Percentiles rank a stretch among this genome's conserved stretches.
Conservation (phyloP, 2,113 vertebrate species). For the Mesembrinibis cayennensis region DNA sequence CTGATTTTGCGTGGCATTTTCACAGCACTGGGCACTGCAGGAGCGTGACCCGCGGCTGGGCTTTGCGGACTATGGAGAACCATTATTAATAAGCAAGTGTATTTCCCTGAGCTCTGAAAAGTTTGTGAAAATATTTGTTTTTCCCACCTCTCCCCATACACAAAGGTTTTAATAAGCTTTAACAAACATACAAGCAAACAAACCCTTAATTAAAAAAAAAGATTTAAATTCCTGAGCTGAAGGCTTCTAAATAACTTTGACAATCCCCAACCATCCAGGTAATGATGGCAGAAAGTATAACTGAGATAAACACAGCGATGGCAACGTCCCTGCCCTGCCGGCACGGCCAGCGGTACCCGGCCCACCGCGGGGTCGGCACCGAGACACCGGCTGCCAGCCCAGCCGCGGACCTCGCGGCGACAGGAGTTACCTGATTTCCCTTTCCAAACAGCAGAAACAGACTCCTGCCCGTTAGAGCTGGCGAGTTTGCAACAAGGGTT, state of each 20-base stretch:
- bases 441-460: neutral
- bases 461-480: neutral
- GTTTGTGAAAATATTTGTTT: neutral
- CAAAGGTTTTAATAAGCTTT: slow-evolving; percentile 21
- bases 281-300: neutral
- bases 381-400: neutral
- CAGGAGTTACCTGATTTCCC: neutral
- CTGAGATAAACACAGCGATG: neutral
- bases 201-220: neutral
- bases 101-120: neutral
- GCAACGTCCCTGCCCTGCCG: neutral
- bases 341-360: neutral
- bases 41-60: neutral
- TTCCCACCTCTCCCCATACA: neutral
- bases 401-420: neutral
- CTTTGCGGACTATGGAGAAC: accelerated
- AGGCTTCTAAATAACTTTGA: neutral
- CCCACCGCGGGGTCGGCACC: neutral
- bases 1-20: neutral
- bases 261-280: neutral
- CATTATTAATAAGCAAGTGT: neutral
- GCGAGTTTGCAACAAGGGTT: neutral
- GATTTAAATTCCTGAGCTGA: slow-evolving; percentile 8
- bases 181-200: slow-evolving; percentile 35
- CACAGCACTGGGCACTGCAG: neutral